Conservation (phyloP, 2,888 invertebrate genomes). For the Campaea margaritaria region DNA sequence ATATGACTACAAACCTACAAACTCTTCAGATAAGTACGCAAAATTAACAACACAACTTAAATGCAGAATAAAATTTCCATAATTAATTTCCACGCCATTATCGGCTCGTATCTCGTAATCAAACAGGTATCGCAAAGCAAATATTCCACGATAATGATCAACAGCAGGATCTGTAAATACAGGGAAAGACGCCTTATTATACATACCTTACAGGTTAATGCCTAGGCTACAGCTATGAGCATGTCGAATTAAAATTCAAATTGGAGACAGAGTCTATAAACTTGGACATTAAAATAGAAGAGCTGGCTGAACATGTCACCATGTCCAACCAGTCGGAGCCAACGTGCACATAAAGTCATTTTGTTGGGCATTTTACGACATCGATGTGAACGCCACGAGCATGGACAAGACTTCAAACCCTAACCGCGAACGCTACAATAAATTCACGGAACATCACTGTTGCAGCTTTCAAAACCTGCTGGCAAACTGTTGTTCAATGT, state of each 20-base stretch:
- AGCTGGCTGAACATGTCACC: constrained; percentile 57
- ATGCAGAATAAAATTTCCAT: constrained; percentile 14
- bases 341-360: constrained; percentile 61
- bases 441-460: constrained; percentile 39
- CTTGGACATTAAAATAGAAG: constrained; percentile 64
- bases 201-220: constrained; percentile 39
- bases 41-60: constrained; percentile 10
- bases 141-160: constrained; percentile 49
- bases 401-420: constrained; percentile 39
- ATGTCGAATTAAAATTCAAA: constrained; percentile 72
- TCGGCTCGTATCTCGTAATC: constrained; percentile 12
- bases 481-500: constrained; percentile 67
- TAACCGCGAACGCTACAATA: constrained; percentile 35
- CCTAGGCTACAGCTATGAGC: constrained; percentile 55
- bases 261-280: constrained; percentile 65
- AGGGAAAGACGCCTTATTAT: constrained; percentile 46
- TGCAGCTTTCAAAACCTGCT: constrained; percentile 58
- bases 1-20: constrained; percentile 5
- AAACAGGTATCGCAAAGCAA: constrained; percentile 46
- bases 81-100: constrained; percentile 25
- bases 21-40: constrained; percentile 1
- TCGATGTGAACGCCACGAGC: constrained; percentile 44
- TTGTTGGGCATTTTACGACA: constrained; percentile 70
- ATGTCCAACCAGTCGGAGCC: constrained; percentile 41
- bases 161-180: constrained; percentile 33